Evolutionary conservation across 2,113 vertebrate genomes (phyloP).

Genomic region (Oophaga pumilio): DNA sequence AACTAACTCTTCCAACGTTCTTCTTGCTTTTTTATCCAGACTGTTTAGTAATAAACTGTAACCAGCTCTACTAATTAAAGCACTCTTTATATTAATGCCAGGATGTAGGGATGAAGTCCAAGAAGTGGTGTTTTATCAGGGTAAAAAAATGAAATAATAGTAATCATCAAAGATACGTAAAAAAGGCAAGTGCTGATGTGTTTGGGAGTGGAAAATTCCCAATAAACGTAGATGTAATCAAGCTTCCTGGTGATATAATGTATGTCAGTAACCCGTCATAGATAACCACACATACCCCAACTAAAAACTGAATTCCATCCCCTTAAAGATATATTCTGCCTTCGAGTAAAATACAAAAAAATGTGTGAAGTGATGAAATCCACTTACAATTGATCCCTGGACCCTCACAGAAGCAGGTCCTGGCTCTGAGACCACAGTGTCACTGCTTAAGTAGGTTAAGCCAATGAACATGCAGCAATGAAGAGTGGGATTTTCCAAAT

Average conservation of each 20-base stretch:
- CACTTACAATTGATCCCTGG: neutral
- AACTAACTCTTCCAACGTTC: constrained; percentile 3
- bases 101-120: constrained; percentile 30
- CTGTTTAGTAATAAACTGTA: constrained; percentile 30
- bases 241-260: neutral
- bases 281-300: neutral
- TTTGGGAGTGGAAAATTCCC: constrained; percentile 42
- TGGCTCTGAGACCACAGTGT: neutral
- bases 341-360: neutral
- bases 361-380: neutral
- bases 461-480: neutral
- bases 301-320: neutral
- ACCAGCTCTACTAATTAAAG: constrained; percentile 28
- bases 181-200: constrained; percentile 9
- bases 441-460: neutral
- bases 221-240: neutral
- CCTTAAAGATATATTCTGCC: neutral
- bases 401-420: neutral
- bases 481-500: neutral
- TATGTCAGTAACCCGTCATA: neutral
- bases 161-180: neutral
- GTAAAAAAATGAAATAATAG: neutral
- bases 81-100: constrained; percentile 22
- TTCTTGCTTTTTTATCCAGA: neutral
- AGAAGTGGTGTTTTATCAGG: constrained; percentile 11